A percentile compares a stretch with the other conserved stretches of the same genome.
Conservation (phyloP, 2,888 invertebrate genomes). For the Sinotaia quadrata region DNA sequence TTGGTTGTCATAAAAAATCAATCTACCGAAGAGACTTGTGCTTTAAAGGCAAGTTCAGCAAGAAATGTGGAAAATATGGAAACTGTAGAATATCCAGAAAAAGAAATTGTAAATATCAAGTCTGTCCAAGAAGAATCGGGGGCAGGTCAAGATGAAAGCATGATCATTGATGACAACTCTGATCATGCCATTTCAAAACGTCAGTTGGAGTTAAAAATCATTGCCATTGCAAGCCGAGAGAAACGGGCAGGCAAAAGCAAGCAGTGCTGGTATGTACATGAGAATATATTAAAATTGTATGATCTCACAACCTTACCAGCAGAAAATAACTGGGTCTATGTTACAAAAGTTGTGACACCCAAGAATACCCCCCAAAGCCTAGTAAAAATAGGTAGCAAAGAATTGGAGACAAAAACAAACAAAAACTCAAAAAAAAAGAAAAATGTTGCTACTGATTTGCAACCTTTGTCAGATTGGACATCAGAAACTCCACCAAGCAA, state of each 20-base stretch:
- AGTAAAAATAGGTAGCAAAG: too few relatives aligned
- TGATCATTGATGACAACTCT: conserved; percentile 35
- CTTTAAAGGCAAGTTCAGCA: not conserved
- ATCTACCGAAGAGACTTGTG: too few relatives aligned
- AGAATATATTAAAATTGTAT: conserved; percentile 76
- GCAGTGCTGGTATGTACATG: conserved; percentile 80
- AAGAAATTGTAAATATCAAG: too few relatives aligned
- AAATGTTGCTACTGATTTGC: not conserved
- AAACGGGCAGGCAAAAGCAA: conserved; percentile 76
- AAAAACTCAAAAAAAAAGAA: not conserved
- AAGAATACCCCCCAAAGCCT: conserved; percentile 3
- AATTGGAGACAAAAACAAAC: conserved; percentile 15
- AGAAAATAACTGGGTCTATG: conserved; percentile 77
- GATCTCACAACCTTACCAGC: conserved; percentile 74
- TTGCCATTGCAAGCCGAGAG: conserved; percentile 78
- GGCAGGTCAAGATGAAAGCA: conserved; percentile 12
- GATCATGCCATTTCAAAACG: conserved; percentile 62
- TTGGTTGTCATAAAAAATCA: too few relatives aligned
- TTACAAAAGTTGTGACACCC: conserved; percentile 46
- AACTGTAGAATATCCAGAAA: not conserved
- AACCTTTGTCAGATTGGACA: not conserved
- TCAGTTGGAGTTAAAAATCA: conserved; percentile 73
- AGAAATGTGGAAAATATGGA: not conserved
- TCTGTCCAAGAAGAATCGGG: not conserved
- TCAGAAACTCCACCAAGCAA: not conserved